Percentiles rank a stretch among this genome's conserved stretches.
These are phyloP conservation scores for Drosophila ustulata DNA, from an alignment of 2,888 invertebrate genomes.

Conservation along the genomic window DNA sequence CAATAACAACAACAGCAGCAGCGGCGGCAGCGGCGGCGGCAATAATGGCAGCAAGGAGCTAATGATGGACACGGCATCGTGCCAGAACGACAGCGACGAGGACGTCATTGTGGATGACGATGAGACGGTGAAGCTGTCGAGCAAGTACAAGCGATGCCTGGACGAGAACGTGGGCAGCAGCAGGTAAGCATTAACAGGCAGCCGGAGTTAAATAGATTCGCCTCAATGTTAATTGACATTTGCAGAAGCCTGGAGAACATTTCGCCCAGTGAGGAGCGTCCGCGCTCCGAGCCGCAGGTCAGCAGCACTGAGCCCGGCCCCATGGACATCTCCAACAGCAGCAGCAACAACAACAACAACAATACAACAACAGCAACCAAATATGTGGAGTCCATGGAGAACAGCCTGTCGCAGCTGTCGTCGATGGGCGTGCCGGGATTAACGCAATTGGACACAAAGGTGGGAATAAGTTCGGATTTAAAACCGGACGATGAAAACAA, in stretches of 20 bases:
- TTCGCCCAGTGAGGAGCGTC: slow-evolving; percentile 82
- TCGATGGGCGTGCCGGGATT: slow-evolving; percentile 83
- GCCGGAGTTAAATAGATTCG: no score
- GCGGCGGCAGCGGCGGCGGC: slow-evolving; percentile 42
- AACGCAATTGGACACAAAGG: slow-evolving; percentile 84
- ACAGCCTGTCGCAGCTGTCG: slow-evolving; percentile 84
- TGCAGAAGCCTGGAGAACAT: slow-evolving; percentile 77
- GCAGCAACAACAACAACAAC: slow-evolving; percentile 85
- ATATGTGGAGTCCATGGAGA: slow-evolving; percentile 70
- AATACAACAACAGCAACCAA: slow-evolving; percentile 67
- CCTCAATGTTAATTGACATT: background rate
- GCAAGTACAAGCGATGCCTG: slow-evolving; percentile 78
- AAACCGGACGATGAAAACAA: slow-evolving; percentile 87
- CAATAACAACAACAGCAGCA: slow-evolving; percentile 38
- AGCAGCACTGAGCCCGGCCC: slow-evolving; percentile 83
- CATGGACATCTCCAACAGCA: slow-evolving; percentile 78
- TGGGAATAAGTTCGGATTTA: slow-evolving; percentile 85
- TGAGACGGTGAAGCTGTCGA: slow-evolving; percentile 81
- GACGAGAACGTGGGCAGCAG: slow-evolving; percentile 82
- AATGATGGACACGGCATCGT: slow-evolving; percentile 77
- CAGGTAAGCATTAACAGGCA: slow-evolving; percentile 59
- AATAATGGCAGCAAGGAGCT: slow-evolving; percentile 77
- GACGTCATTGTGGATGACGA: slow-evolving; percentile 85
- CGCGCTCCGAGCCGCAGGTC: slow-evolving; percentile 84
- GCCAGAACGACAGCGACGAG: slow-evolving; percentile 85